These are phyloP conservation scores for Spheniscus humboldti DNA, from an alignment of 2,797 vertebrate species.

Conservation along the genomic window DNA sequence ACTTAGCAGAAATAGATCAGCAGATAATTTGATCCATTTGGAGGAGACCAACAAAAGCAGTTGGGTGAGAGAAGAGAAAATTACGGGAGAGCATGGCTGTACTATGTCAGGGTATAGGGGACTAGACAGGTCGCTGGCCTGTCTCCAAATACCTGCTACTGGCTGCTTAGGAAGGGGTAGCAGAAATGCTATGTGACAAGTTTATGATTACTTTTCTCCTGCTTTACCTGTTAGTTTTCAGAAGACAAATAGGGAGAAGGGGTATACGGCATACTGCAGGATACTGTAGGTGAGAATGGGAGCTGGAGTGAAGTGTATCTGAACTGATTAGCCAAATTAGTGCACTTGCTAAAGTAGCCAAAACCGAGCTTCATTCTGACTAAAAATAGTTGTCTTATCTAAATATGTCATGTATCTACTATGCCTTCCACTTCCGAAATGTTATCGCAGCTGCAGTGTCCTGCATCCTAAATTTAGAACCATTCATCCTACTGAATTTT, in stretches of 20 bases:
- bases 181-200: not conserved
- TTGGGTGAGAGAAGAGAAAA: not conserved
- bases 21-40: constrained; percentile 2
- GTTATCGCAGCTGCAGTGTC: constrained; percentile 41
- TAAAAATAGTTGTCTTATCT: constrained; percentile 64
- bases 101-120: not conserved
- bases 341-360: not conserved
- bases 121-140: not conserved
- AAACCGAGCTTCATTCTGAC: not conserved
- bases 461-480: constrained; percentile 59
- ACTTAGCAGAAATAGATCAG: not conserved
- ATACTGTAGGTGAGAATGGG: not conserved
- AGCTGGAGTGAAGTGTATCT: not conserved
- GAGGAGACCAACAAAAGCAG: not conserved
- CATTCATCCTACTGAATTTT: constrained; percentile 44
- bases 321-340: constrained; percentile 7
- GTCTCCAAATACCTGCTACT: not conserved
- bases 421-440: constrained; percentile 55
- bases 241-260: not conserved
- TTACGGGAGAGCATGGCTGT: not conserved
- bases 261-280: not conserved
- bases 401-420: constrained; percentile 43
- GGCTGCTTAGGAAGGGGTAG: not conserved
- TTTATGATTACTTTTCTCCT: not conserved
- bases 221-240: not conserved